phyloP scores from a whole-genome alignment of 2,888 invertebrate genomes.

The Choreutis nemorana region DNA sequence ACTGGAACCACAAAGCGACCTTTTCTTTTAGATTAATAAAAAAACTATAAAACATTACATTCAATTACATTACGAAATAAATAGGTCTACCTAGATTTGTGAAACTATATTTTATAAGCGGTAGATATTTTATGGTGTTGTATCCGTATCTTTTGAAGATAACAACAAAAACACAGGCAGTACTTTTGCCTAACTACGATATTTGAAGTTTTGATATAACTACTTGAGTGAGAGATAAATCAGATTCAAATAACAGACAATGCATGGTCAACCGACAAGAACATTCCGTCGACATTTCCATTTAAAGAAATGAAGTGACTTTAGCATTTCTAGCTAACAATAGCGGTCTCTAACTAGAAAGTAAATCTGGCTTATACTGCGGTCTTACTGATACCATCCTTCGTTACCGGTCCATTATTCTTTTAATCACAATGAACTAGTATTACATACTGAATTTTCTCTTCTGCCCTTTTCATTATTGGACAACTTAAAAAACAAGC shows the following conservation, averaged over 20 bases:
- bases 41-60: constrained; percentile 8
- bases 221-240: too few relatives aligned
- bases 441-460: constrained; percentile 27
- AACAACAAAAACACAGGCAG: too few relatives aligned
- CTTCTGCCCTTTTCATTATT: too few relatives aligned
- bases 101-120: too few relatives aligned
- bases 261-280: constrained; percentile 3
- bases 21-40: constrained; percentile 20
- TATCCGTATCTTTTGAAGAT: too few relatives aligned
- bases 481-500: too few relatives aligned
- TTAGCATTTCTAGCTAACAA: constrained; percentile 47
- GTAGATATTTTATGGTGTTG: too few relatives aligned
- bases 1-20: constrained; percentile 18
- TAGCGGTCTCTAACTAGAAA: constrained; percentile 50
- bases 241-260: too few relatives aligned
- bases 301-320: constrained; percentile 26
- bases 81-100: too few relatives aligned
- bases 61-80: too few relatives aligned
- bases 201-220: too few relatives aligned
- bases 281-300: constrained; percentile 7
- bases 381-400: constrained; percentile 52
- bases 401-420: constrained; percentile 49
- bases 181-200: too few relatives aligned
- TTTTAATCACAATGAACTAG: constrained; percentile 43
- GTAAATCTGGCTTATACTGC: constrained; percentile 42